Conservation (phyloP, 2,797 vertebrate genomes). For the Cyprinella venusta region DNA sequence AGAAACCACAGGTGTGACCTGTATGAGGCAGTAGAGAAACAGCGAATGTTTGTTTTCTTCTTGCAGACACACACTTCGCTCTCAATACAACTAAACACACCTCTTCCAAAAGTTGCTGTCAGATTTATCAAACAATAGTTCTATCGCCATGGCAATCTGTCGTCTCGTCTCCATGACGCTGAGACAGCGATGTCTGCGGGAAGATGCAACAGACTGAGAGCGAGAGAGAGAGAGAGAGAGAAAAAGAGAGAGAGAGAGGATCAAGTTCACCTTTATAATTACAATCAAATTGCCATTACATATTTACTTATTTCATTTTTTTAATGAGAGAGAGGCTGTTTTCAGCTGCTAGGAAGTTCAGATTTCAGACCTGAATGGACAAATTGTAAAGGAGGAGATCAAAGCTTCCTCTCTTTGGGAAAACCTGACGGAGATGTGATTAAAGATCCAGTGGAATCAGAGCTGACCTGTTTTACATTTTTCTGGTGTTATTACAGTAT, state of each 20-base stretch:
- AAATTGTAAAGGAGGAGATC: constrained; percentile 11
- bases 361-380: not conserved
- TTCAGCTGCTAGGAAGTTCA: constrained; percentile 20
- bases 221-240: too few relatives aligned
- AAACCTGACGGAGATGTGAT: constrained; percentile 26
- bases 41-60: not conserved
- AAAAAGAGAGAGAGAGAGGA: not conserved
- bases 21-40: not conserved
- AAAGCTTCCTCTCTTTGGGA: constrained; percentile 28
- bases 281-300: too few relatives aligned
- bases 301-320: too few relatives aligned
- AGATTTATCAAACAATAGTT: constrained; percentile 46
- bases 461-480: not conserved
- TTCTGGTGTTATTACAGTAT: not conserved
- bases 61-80: not conserved
- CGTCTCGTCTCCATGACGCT: constrained; percentile 41
- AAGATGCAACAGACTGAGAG: not conserved
- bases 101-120: constrained; percentile 6
- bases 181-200: constrained; percentile 26
- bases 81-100: not conserved
- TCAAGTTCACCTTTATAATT: too few relatives aligned
- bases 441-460: constrained; percentile 5
- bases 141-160: constrained; percentile 46
- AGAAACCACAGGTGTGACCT: constrained; percentile 12
- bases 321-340: not conserved